Conservation (phyloP, 1,140 invertebrate genomes). For the Drosophila nannoptera region DNA sequence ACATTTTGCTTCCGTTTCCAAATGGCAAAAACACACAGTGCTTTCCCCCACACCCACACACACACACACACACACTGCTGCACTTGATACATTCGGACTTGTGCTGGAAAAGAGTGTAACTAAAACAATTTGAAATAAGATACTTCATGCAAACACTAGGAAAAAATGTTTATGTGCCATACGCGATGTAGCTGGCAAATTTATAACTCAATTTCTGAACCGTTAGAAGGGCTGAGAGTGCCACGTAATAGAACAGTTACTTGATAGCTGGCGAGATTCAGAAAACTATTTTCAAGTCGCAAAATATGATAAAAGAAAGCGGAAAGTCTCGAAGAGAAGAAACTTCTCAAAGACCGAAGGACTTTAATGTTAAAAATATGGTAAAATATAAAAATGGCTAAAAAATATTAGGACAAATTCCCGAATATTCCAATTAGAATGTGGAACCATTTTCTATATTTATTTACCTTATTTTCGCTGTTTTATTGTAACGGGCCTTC, state of each 20-base stretch:
- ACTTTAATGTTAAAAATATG: not conserved
- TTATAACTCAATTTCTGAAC: slow-evolving; percentile 54
- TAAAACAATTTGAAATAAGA: slow-evolving; percentile 67
- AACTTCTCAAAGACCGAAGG: not conserved
- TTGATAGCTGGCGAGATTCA: not conserved
- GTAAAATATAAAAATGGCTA: not conserved
- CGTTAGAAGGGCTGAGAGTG: slow-evolving; percentile 5
- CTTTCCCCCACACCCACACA: not conserved
- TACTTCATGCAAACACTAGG: slow-evolving; percentile 36
- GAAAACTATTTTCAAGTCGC: not conserved
- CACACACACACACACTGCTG: slow-evolving; percentile 15
- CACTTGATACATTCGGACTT: slow-evolving; percentile 19
- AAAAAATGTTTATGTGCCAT: slow-evolving; percentile 13
- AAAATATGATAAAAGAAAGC: not conserved
- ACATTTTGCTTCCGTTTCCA: slow-evolving; percentile 66
- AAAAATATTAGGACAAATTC: not conserved
- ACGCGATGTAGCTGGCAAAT: slow-evolving; percentile 35
- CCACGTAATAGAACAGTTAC: not conserved
- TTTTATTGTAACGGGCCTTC: no score
- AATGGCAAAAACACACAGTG: slow-evolving; percentile 62
- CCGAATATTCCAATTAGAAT: not conserved
- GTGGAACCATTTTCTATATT: not conserved
- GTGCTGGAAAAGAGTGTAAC: slow-evolving; percentile 55
- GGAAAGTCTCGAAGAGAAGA: not conserved
- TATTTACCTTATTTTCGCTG: not conserved